A percentile compares a stretch with the other conserved stretches of the same genome.
Evolutionary conservation across 2,888 invertebrate genomes (phyloP).

Genomic region (Drosophila silvestris): DNA sequence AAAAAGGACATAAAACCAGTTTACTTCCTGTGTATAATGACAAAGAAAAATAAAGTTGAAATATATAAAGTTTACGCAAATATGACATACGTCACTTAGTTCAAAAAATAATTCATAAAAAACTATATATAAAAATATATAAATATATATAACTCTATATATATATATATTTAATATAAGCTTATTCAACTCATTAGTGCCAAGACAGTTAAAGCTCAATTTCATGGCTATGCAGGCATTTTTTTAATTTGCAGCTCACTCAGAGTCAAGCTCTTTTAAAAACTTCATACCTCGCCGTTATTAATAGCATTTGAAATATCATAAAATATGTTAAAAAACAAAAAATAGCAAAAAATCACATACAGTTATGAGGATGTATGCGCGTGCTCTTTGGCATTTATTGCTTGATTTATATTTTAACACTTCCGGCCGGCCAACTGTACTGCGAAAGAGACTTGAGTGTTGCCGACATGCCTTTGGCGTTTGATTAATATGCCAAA

Average conservation of each 20-base stretch:
- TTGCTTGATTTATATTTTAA: slow-evolving; percentile 23
- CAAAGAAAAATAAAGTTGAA: slow-evolving; percentile 4
- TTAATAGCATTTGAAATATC: slow-evolving; percentile 48
- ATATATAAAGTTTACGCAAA: slow-evolving; percentile 11
- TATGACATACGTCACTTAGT: slow-evolving; percentile 24
- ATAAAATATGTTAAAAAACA: slow-evolving; percentile 32
- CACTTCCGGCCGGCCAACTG: slow-evolving; percentile 52
- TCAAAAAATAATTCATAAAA: background rate
- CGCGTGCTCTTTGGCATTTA: slow-evolving; percentile 46
- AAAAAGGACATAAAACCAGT: slow-evolving; percentile 20
- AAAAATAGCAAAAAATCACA: slow-evolving; percentile 13
- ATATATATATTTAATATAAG: background rate
- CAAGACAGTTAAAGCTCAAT: slow-evolving; percentile 28
- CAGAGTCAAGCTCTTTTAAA: slow-evolving; percentile 35
- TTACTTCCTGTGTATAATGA: slow-evolving; percentile 28
- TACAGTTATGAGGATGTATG: slow-evolving; percentile 21
- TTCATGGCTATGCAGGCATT: slow-evolving; percentile 53
- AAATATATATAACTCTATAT: background rate
- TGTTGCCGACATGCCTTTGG: background rate
- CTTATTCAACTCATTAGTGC: slow-evolving; percentile 23
- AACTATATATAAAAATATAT: background rate
- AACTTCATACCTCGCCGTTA: slow-evolving; percentile 32
- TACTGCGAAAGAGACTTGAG: slow-evolving; percentile 30
- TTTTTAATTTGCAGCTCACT: slow-evolving; percentile 12
- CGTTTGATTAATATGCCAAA: slow-evolving; percentile 27